Base-by-base conservation (phyloP, 2,113 vertebrate species). In the Malurus elegans region DNA sequence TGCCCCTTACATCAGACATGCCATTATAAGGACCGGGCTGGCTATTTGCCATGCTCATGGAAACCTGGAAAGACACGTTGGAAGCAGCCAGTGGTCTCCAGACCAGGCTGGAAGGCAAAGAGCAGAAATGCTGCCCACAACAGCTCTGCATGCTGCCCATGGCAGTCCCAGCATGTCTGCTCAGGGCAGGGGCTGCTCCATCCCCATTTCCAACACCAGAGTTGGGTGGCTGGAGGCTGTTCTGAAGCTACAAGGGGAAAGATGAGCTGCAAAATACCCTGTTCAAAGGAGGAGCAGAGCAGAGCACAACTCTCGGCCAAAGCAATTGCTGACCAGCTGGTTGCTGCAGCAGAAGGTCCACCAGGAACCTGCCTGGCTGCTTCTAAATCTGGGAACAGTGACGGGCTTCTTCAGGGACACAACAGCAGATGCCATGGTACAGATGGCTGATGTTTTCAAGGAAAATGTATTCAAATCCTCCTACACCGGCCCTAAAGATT, bases 351-450 rank as follows among this genome's bases (percentile, higher is more conserved):
- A 85, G 73, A 69, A 60, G 76, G 62, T 65, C 70, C 90, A 85
- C 69, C 70, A 56, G 84, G 21, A 23, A 21, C 71, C 70, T 57
- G 45, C 29, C 57, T 36, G 66, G 53, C 24, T 81, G 53, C 8
- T 64, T n/a, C 38, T 0, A 0, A 9, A 18, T 12, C 86, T 62
- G 1, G 0, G 32, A 86, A 73, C 4, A 2, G 25, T 34, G 62
- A 53, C 0, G 0, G 21, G 74, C 38, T 86, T 83, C 54, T 34
- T 74, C 91, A 88, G 64, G 73, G 25, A 76, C 60, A 50, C 1
- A 1, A 45, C 18, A 72, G 50, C 29, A 73, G 50, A 42, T 38
- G 47, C 91, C 53, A 42, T 3, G 0, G 11, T 38, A 42, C 12
- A 60, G 42, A 20, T 18, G 50, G 28, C 34, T 61, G 34, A 12